A percentile compares a stretch with the other conserved stretches of the same genome.
phyloP scores from a whole-genome alignment of 37 sponge, comb jelly and placozoan genomes.

The Dysidea cf. avara region DNA sequence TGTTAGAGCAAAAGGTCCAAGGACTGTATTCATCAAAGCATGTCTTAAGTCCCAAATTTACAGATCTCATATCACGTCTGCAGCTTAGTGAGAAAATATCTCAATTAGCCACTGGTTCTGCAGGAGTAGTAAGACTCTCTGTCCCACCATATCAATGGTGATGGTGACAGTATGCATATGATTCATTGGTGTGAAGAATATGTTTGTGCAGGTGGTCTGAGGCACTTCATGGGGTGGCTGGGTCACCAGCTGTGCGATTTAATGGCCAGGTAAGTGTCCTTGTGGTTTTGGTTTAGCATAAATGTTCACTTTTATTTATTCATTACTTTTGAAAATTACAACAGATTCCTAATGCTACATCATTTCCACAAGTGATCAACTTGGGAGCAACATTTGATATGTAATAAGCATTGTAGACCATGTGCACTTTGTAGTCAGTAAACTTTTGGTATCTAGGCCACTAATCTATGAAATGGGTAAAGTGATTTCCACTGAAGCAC shows the following conservation, averaged over 20 bases:
- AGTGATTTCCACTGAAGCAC: conserved; percentile 66
- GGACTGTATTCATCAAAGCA: background rate
- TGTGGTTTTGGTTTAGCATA: no score
- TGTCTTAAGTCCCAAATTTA: background rate
- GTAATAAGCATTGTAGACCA: no score
- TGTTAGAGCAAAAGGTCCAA: conserved; percentile 44
- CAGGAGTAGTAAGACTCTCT: conserved; percentile 38
- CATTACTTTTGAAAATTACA: no score
- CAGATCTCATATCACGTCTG: conserved; percentile 65
- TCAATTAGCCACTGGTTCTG: conserved; percentile 61
- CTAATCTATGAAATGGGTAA: conserved; percentile 47
- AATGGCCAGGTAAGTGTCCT: conserved; percentile 68
- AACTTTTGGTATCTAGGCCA: conserved; percentile 45
- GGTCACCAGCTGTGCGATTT: conserved; percentile 75
- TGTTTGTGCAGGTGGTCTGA: conserved; percentile 92
- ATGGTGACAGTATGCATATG: no score
- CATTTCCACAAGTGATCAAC: conserved; percentile 54
- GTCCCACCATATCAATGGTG: conserved; percentile 82
- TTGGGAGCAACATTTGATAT: conserved; percentile 50
- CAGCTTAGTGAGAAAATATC: conserved; percentile 50
- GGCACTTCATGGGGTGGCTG: conserved; percentile 78
- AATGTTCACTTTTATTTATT: no score
- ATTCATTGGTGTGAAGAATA: no score
- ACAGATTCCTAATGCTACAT: conserved; percentile 35
- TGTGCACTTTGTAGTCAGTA: no score